Evolutionary conservation across 64 coral and sea anemone species (phyloP), one percentile per base, ranked within the genome.

Genomic region (Stichodactyla helianthus): DNA sequence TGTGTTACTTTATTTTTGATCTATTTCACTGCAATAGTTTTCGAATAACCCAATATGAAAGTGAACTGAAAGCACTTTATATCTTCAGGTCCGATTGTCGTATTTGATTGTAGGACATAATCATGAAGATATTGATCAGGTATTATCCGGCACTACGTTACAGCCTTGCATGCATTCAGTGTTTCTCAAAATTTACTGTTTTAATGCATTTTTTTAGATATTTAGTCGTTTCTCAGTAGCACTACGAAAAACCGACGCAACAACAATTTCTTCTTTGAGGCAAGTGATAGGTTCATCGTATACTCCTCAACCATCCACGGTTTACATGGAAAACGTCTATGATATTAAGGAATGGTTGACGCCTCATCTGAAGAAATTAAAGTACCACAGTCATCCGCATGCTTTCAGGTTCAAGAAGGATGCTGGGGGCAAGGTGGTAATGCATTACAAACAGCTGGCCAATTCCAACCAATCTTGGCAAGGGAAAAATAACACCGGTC

Each of bases 101-200:
- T 61, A 61, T 61, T 61, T 61, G 59, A 61, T 61, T 61, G 59
- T 61, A 17, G 89, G 89, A 22, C 89, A 91, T 12, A 91, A 52
- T n/a, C 76, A 86, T 54, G 79, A 82, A 26, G 88, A 89, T 28
- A 74, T 89, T 7, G 88, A 89, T 28, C 88, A 64, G 78, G 78
- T 82, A 89, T 16, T 50, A 77, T 20, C 20, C 55, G 55, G 55
- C 13, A 62, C 59, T 62, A 62, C 59, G 12, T 12, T 62, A 62
- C 59, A 62, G 12, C 15, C 59, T 62, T 11, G 18, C 59, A 62
- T 62, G 10, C 11, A 16, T 62, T 62, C 59, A n/a, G n/a, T n/a
- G n/a, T n/a, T n/a, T 62, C 7, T 15, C 18, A 4, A 62, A 62
- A 15, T 16, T 62, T 62, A 17, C 10, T 62, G 59, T 16, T 62